Conservation (phyloP, 2,113 vertebrate species). For the Rafetus swinhoei region DNA sequence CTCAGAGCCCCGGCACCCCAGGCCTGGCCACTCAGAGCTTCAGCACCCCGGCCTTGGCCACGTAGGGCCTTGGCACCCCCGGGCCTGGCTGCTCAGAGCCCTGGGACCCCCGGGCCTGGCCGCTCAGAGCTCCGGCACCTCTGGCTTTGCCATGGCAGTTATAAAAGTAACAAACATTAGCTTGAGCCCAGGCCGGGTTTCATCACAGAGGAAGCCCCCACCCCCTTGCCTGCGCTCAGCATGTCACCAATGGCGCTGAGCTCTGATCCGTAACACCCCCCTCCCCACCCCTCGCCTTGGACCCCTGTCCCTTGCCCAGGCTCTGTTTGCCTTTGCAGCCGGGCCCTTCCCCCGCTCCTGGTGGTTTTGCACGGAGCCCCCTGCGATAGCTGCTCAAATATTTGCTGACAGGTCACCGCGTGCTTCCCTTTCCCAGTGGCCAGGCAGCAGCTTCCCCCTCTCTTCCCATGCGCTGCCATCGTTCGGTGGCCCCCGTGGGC, state of each 20-base stretch:
- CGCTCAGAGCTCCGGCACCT: too few relatives aligned
- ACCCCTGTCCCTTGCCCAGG: rapidly evolving
- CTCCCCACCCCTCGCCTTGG: background rate
- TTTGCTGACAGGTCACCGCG: constrained; percentile 28
- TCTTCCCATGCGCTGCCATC: background rate
- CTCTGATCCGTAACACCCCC: too few relatives aligned
- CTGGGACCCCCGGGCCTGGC: too few relatives aligned
- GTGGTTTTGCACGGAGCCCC: constrained; percentile 50
- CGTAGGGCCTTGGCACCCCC: too few relatives aligned
- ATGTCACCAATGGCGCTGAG: rapidly evolving
- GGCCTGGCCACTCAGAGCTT: too few relatives aligned
- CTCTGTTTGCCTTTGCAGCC: background rate
- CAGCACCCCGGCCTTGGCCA: too few relatives aligned
- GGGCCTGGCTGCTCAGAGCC: too few relatives aligned
- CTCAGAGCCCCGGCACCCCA: too few relatives aligned
- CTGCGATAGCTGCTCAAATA: constrained; percentile 57
- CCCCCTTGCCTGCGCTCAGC: background rate
- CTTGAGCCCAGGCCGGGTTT: too few relatives aligned
- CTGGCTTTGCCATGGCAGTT: too few relatives aligned
- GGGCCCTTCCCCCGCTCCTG: constrained; percentile 53
- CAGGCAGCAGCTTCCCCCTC: background rate
- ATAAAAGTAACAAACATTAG: too few relatives aligned
- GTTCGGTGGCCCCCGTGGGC: background rate
- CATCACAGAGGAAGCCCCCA: too few relatives aligned
- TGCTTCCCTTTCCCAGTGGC: background rate